Base-by-base conservation (phyloP, 2,113 vertebrate genomes). In the Manacus vitellinus region DNA sequence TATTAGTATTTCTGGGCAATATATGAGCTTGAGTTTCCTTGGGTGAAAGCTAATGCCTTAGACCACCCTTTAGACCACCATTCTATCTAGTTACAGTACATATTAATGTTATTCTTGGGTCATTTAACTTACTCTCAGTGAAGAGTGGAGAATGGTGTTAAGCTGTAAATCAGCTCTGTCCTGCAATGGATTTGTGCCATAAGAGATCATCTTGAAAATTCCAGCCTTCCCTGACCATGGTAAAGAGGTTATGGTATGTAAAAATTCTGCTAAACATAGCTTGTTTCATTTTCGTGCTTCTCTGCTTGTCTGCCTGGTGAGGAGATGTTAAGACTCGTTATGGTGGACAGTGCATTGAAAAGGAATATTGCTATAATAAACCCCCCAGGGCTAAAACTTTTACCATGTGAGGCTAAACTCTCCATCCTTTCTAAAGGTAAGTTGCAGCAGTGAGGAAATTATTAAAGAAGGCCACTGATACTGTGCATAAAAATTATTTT, bases 61-160 rank as follows among this genome's bases (percentile, higher is more conserved):
- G 98, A 98, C 98, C 98, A 98, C 98, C 97, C 96, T 98, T 98
- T 97, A 97, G 97, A 95, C 96, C 85, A 81, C 97, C 91, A 55
- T 97, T 97, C 96, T 95, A 74, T 88, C 94, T 97, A 96, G 89
- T 94, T 96, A 97, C 92, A 94, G 85, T 94, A 96, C 95, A 96
- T 97, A 98, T 97, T 98, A 97, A 97, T 98, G 96, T 98, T 98
- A 98, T 98, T 97, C 96, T 98, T 97, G 97, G 98, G 97, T 98
- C 98, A 98, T 98, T 98, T 98, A 97, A 97, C 97, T 98, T 98
- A 95, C 94, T 97, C 93, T 93, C 92, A 92, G 96, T 95, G 95
- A 98, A 97, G 95, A 98, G 93, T 95, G 75, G n/a, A 92, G 95
- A 97, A 97, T 95, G 95, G 96, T 94, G 95, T 91, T 93, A 97